Evolutionary conservation across 2,113 vertebrate species (phyloP).

Genomic region (Empidonax traillii): DNA sequence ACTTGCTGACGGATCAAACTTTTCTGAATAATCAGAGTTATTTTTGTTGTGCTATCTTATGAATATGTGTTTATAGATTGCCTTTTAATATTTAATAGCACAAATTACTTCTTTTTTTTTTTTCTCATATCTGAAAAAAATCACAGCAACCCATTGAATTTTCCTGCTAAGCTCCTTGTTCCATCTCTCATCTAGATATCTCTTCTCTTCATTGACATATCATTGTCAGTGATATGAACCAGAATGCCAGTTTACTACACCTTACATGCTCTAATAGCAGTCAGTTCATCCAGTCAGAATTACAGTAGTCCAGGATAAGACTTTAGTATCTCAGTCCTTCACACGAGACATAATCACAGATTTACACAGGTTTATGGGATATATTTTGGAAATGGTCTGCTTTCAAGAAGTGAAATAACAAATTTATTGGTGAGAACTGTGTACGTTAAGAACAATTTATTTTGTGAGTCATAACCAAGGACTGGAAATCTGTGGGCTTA

Average conservation of each 20-base stretch:
- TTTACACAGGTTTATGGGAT: not conserved
- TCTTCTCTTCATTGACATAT: not conserved
- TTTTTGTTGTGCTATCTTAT: not conserved
- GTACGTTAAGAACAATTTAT: accelerated
- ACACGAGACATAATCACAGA: not conserved
- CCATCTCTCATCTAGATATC: not conserved
- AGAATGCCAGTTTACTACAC: not conserved
- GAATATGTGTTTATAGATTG: not conserved
- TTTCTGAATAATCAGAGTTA: not conserved
- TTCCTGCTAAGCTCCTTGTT: not conserved
- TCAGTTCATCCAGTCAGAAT: not conserved
- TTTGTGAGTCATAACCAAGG: not conserved
- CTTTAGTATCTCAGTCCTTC: not conserved
- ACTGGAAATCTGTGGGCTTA: not conserved
- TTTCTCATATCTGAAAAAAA: not conserved
- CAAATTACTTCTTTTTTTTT: not conserved
- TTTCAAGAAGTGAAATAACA: not conserved
- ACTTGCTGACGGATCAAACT: not conserved
- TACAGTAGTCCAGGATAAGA: not conserved
- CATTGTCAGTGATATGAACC: not conserved
- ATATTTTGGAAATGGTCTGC: not conserved
- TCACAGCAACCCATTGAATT: not conserved
- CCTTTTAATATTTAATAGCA: not conserved
- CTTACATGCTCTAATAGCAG: not conserved
- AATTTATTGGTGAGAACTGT: not conserved